Base-by-base conservation (phyloP, 2,888 invertebrate species). In the Lapara coniferarum region DNA sequence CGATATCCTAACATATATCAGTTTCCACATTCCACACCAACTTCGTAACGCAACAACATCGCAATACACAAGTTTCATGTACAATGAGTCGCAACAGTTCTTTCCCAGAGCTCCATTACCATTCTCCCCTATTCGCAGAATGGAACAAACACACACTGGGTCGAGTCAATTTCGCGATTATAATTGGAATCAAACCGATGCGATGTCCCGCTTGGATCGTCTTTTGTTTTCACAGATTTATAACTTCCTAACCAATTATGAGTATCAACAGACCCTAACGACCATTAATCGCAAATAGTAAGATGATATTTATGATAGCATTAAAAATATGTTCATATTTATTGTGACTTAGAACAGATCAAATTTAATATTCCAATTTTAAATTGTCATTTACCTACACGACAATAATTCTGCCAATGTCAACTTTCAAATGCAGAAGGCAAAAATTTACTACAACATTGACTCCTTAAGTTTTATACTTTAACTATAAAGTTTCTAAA, bases 161-260 rank as follows among this genome's bases (percentile, higher is more conserved):
- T 75, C 74, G 82, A 85, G 83, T 88, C 86, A 88, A 90, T 89
- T 89, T 81, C 82, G 86, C 84, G 82, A 87, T 86, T 84, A 86
- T 90, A 90, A 90, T 90, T 90, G 88, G 88, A 87, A 88, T 86
- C 86, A 85, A 82, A 80, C 85, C 83, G 85, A 87, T 86, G 88
- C 84, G 49, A 63, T 63, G 49, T 81, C 80, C 83, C 77, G 75
- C 76, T 79, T 78, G 82, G 75, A 82, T 84, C 79, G 83, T 83
- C 89, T 89, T 86, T 91, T 90, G 90, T 91, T 89, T 77, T 80
- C 77, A 71, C 79, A 87, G 84, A 90, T 84, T 89, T 89, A 90
- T 87, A 85, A 85, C 79, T 84, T 80, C 83, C 84, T 83, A 85
- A 84, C 79, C 86, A 87, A 91, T 90, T 89, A 86, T 81, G 81